These are phyloP conservation scores for Astyanax mexicanus DNA, from an alignment of 2,797 vertebrate species.

Conservation along the genomic window DNA sequence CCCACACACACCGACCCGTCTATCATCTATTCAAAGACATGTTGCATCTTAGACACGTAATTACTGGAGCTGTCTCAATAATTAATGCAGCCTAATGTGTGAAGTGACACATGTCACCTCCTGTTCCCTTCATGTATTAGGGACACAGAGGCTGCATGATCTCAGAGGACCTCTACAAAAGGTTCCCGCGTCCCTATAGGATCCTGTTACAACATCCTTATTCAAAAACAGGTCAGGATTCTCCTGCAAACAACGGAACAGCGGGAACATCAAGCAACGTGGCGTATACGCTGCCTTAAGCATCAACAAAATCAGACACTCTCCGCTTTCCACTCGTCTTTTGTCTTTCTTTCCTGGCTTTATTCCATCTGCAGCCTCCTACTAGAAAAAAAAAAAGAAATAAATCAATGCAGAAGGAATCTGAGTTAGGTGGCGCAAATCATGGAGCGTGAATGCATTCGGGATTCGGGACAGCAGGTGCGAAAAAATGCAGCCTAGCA, in stretches of 20 bases:
- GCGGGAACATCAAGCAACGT: too few relatives aligned
- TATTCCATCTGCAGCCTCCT: conserved; percentile 28
- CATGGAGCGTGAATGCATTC: background rate
- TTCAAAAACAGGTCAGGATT: background rate
- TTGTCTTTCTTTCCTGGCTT: background rate
- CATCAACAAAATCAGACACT: conserved; percentile 9
- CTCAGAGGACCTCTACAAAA: background rate
- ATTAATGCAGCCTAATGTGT: conserved; percentile 36
- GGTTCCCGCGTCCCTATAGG: background rate
- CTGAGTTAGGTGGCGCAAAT: conserved; percentile 53
- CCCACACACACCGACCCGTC: conserved; percentile 31
- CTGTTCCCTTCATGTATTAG: conserved; percentile 22
- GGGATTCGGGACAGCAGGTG: background rate
- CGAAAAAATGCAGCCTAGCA: background rate
- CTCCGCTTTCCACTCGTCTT: background rate
- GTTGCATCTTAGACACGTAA: conserved; percentile 39
- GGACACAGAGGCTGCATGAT: background rate
- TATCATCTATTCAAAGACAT: conserved; percentile 30
- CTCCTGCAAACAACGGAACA: background rate
- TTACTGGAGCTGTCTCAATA: conserved; percentile 34
- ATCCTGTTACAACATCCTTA: background rate
- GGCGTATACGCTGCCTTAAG: background rate
- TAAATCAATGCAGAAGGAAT: background rate
- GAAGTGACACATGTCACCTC: conserved; percentile 40
- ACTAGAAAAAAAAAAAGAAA: conserved; percentile 62